Conservation (phyloP, 1,140 invertebrate species). For the Drosophila cardini region DNA sequence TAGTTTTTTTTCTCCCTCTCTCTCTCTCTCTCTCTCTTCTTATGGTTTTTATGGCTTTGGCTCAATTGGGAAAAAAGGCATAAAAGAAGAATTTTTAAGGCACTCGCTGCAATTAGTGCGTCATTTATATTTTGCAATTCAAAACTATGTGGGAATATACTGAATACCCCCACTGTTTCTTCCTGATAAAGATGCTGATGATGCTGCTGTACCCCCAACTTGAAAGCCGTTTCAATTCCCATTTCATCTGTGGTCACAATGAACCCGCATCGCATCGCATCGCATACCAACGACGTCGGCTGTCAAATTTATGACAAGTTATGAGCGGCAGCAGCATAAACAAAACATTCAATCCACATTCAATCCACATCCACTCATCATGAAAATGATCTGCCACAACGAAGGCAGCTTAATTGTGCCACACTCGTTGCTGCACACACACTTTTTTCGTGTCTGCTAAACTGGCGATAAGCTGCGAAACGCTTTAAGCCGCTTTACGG, state of each 20-base stretch:
- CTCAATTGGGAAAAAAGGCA: constrained; percentile 61
- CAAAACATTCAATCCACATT: constrained; percentile 52
- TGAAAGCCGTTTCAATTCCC: constrained; percentile 1
- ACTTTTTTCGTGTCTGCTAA: constrained; percentile 41
- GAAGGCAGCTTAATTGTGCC: constrained; percentile 41
- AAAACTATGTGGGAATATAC: constrained; percentile 71
- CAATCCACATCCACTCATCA: constrained; percentile 36
- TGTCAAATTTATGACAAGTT: constrained; percentile 83
- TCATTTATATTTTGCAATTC: constrained; percentile 81
- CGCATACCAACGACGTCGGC: constrained; percentile 12
- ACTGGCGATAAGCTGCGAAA: constrained; percentile 68
- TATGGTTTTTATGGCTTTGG: constrained; percentile 61
- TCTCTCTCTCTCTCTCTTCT: too few species aligned
- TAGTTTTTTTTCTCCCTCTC: constrained; percentile 26
- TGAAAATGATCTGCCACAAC: constrained; percentile 44
- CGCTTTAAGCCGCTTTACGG: constrained; percentile 69
- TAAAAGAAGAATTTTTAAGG: constrained; percentile 42
- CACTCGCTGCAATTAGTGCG: constrained; percentile 75
- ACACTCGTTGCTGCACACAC: constrained; percentile 28
- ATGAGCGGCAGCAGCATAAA: constrained; percentile 77
- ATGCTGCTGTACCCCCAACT: background rate
- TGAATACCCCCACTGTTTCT: constrained; percentile 1
- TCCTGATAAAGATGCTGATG: constrained; percentile 4
- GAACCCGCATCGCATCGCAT: constrained; percentile 70
- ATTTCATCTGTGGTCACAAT: constrained; percentile 42